phyloP scores from a whole-genome alignment of 2,113 vertebrate genomes.

The Nibea coibor region DNA sequence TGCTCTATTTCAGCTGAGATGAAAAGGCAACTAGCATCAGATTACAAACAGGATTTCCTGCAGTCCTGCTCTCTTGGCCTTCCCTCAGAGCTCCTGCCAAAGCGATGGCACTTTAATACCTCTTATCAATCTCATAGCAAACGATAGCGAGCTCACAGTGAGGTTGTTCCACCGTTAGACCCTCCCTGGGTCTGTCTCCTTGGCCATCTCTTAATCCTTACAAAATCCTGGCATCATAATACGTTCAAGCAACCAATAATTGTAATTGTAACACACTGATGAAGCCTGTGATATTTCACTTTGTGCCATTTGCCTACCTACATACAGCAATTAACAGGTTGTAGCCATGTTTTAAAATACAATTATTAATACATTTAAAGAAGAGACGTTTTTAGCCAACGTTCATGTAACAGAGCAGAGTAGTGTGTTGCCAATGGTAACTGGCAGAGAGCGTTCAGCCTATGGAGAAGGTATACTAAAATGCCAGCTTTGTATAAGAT shows the following conservation, averaged over 20 bases:
- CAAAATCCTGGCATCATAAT: neutral
- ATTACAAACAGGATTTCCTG: slow-evolving; percentile 31
- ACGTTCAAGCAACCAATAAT: neutral
- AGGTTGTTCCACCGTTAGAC: neutral
- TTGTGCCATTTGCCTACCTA: slow-evolving; percentile 32
- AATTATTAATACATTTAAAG: slow-evolving; percentile 36
- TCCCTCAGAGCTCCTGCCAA: slow-evolving; percentile 25
- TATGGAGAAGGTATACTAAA: slow-evolving; percentile 8
- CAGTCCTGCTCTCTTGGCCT: neutral
- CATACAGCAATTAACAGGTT: slow-evolving; percentile 32
- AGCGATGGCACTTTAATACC: slow-evolving; percentile 27
- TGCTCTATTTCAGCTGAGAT: slow-evolving; percentile 39
- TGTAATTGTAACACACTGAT: neutral
- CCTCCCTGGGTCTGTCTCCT: neutral
- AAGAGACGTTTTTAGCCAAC: slow-evolving; percentile 40
- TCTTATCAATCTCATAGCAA: slow-evolving; percentile 46
- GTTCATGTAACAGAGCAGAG: slow-evolving; percentile 28
- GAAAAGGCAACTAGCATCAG: slow-evolving; percentile 38
- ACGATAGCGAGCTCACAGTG: slow-evolving; percentile 21
- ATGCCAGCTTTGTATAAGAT: neutral
- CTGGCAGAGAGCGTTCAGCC: slow-evolving; percentile 25
- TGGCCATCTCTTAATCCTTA: neutral
- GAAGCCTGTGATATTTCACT: neutral
- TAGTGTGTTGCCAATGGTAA: slow-evolving; percentile 45
- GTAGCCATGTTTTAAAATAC: slow-evolving; percentile 39